These are phyloP conservation scores for Cephus sareptanus DNA, from an alignment of 2,888 invertebrate genomes.

Conservation along the genomic window DNA sequence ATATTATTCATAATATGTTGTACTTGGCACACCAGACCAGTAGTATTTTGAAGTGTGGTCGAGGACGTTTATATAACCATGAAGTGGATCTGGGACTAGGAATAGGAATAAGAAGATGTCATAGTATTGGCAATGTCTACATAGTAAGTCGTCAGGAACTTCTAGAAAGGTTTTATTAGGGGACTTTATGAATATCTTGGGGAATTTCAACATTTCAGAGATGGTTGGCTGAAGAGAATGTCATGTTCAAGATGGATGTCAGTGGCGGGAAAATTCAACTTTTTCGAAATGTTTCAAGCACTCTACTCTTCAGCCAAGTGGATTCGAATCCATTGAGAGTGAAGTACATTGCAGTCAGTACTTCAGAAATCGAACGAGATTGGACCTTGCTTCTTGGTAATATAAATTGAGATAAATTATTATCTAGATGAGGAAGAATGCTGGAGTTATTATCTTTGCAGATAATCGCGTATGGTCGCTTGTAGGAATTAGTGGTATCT, in stretches of 20 bases:
- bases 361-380: slow-evolving; percentile 21
- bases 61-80: slow-evolving; percentile 24
- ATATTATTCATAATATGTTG: slow-evolving; percentile 25
- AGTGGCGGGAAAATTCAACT: slow-evolving; percentile 19
- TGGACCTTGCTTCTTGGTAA: slow-evolving; percentile 15
- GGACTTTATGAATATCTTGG: slow-evolving; percentile 1
- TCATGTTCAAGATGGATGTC: slow-evolving; percentile 27
- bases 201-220: slow-evolving; percentile 16
- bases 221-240: slow-evolving; percentile 27
- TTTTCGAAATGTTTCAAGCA: slow-evolving; percentile 24
- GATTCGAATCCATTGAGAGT: slow-evolving; percentile 19
- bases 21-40: slow-evolving; percentile 25
- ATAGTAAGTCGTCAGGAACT: slow-evolving; percentile 21
- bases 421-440: neutral
- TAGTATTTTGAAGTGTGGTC: slow-evolving; percentile 30
- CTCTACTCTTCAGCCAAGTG: slow-evolving; percentile 18
- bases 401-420: neutral
- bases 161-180: neutral
- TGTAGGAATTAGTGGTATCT: slow-evolving; percentile 17
- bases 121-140: slow-evolving; percentile 26
- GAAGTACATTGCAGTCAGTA: slow-evolving; percentile 18
- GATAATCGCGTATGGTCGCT: slow-evolving; percentile 31
- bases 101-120: slow-evolving; percentile 27
- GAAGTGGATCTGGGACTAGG: slow-evolving; percentile 28
- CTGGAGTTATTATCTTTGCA: slow-evolving; percentile 9